Percentiles rank a stretch among this genome's conserved stretches.
Conservation (phyloP, 1,140 invertebrate genomes). For the Drepana arcuata region DNA sequence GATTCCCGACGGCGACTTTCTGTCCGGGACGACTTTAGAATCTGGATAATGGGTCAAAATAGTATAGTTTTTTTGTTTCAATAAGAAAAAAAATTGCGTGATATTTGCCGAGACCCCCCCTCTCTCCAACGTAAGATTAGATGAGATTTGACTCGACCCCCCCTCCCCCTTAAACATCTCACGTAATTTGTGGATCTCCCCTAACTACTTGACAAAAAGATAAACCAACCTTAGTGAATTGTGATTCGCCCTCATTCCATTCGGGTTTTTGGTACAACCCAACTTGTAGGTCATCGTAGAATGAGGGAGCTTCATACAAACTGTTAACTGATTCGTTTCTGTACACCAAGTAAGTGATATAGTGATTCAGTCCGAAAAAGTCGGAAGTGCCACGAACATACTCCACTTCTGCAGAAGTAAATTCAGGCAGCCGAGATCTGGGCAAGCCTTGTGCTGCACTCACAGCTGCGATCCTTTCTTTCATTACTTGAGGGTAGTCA, state of each 20-base stretch:
- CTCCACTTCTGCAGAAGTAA: slow-evolving; percentile 37
- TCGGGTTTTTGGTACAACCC: slow-evolving; percentile 15
- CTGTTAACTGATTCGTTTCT: slow-evolving; percentile 27
- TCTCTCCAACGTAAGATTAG: slow-evolving; percentile 12
- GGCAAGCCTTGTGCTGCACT: slow-evolving; percentile 57
- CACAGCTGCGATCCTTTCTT: slow-evolving; percentile 65
- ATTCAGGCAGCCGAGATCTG: slow-evolving; percentile 48
- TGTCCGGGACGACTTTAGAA: too few relatives aligned
- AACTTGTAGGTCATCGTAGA: slow-evolving; percentile 24
- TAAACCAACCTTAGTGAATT: slow-evolving; percentile 23
- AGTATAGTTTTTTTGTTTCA: too few relatives aligned
- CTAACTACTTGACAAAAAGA: too few relatives aligned
- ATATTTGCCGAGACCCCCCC: slow-evolving; percentile 9
- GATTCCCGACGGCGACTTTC: too few relatives aligned
- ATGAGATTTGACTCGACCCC: slow-evolving; percentile 9
- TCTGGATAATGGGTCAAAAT: too few relatives aligned
- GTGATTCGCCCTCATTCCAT: slow-evolving; percentile 21
- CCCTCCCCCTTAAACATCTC: slow-evolving; percentile 7
- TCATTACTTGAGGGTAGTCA: slow-evolving; percentile 74
- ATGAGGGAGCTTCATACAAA: slow-evolving; percentile 22
- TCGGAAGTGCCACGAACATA: slow-evolving; percentile 61
- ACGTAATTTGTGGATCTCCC: too few relatives aligned
- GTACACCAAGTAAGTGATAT: slow-evolving; percentile 51
- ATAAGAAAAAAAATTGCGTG: too few relatives aligned
- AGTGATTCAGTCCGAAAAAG: slow-evolving; percentile 76